Percentiles rank a stretch among this genome's conserved stretches.
Conservation (phyloP, 64 coral and sea anemone species). For the Montipora cactus region DNA sequence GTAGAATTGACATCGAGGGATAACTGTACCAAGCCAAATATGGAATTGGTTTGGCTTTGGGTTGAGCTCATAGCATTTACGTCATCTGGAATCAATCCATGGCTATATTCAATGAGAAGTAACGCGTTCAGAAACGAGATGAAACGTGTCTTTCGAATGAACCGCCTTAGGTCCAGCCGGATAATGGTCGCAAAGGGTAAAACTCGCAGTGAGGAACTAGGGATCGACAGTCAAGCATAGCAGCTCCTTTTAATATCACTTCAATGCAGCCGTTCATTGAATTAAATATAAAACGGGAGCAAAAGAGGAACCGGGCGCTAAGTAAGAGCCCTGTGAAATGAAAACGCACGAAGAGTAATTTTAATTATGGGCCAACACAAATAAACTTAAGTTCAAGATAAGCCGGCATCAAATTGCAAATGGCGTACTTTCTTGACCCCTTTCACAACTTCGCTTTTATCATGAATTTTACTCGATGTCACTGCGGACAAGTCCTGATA, state of each 20-base stretch:
- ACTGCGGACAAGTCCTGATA: no score
- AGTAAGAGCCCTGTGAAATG: no score
- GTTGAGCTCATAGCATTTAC: slow-evolving; percentile 40
- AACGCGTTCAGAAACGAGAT: slow-evolving; percentile 24
- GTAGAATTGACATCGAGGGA: slow-evolving; percentile 7
- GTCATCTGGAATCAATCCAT: slow-evolving; percentile 45
- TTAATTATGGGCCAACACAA: no score
- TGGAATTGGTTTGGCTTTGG: slow-evolving; percentile 47
- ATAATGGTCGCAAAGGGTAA: neutral
- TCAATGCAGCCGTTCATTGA: no score
- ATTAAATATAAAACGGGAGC: no score
- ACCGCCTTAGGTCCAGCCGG: neutral
- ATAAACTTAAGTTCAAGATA: no score
- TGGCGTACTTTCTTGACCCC: no score
- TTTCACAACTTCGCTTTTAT: no score
- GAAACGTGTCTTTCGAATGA: slow-evolving; percentile 9
- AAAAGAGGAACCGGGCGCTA: no score
- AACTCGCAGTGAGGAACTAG: neutral
- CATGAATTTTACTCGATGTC: no score
- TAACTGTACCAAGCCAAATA: neutral
- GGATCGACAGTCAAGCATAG: neutral
- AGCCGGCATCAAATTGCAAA: no score
- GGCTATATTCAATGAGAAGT: slow-evolving; percentile 41
- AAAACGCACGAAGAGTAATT: no score
- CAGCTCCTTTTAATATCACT: neutral